A percentile compares a stretch with the other conserved stretches of the same genome.
phyloP scores from a whole-genome alignment of 1,140 invertebrate genomes.

The Dendroctonus valens region DNA sequence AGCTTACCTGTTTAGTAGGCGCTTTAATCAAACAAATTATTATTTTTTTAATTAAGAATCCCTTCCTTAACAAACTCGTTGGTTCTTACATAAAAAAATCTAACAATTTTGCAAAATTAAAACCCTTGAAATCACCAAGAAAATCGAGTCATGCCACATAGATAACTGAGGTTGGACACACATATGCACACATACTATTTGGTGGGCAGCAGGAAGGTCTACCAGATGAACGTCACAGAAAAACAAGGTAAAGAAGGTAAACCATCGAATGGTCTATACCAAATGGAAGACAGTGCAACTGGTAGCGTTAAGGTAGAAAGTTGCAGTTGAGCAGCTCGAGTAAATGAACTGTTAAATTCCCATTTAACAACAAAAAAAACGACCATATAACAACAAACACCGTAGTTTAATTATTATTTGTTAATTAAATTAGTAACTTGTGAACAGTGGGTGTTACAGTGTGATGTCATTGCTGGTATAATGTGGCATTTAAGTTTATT shows the following conservation, averaged over 20 bases:
- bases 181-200: background rate
- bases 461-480: background rate
- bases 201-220: constrained; percentile 27
- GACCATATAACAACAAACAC: no score
- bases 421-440: background rate
- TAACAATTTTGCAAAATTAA: background rate
- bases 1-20: no score
- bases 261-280: constrained; percentile 10
- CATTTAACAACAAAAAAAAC: no score
- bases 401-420: no score
- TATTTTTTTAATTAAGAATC: no score
- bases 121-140: background rate
- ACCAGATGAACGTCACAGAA: constrained; percentile 18
- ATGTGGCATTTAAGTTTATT: constrained; percentile 12
- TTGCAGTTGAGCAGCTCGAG: background rate
- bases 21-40: no score
- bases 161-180: no score
- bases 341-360: no score
- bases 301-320: constrained; percentile 16
- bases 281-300: constrained; percentile 25
- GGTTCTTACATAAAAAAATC: no score
- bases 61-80: no score
- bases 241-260: constrained; percentile 24
- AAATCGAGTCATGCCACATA: background rate
- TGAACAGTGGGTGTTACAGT: constrained; percentile 11